These are phyloP conservation scores for Holothuria scabra DNA, from an alignment of 53 echinoderm and acorn worm species.

Conservation along the genomic window DNA sequence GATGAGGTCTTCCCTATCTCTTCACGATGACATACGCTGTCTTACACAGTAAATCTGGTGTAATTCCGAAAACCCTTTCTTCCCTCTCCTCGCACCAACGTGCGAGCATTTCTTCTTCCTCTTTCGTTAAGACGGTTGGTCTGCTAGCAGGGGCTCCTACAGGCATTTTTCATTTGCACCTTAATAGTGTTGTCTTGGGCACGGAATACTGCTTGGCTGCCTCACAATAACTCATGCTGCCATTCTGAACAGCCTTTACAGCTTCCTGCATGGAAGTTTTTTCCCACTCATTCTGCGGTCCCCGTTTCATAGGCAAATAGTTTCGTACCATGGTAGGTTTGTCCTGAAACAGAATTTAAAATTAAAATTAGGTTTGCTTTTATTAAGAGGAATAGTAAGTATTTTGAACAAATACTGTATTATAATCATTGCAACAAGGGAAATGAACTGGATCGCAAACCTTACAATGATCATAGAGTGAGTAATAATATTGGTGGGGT, in stretches of 20 bases:
- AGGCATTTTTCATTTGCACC: constrained; percentile 49
- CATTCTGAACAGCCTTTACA: constrained; percentile 36
- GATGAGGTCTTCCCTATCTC: constrained; percentile 43
- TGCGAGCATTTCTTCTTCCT: too few species aligned
- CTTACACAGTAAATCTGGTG: constrained; percentile 44
- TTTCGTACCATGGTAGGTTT: constrained; percentile 27
- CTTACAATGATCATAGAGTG: too few species aligned
- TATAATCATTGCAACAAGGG: too few species aligned
- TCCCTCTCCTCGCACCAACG: too few species aligned
- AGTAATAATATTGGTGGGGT: constrained; percentile 1
- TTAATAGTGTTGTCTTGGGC: constrained; percentile 49
- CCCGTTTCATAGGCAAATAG: not conserved
- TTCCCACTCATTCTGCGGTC: constrained; percentile 1
- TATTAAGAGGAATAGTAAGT: too few species aligned
- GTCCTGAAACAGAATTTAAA: not conserved
- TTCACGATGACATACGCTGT: constrained; percentile 53
- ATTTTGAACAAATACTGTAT: too few species aligned
- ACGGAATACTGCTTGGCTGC: constrained; percentile 53
- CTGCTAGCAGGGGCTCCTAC: constrained; percentile 47
- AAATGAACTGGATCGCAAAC: too few species aligned
- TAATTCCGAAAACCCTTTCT: constrained; percentile 63
- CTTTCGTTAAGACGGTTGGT: constrained; percentile 57
- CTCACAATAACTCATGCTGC: constrained; percentile 38
- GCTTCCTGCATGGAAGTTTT: not conserved
- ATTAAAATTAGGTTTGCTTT: not conserved